Evolutionary conservation across 2,797 vertebrate genomes (phyloP).

Genomic region (Eulemur mongoz): DNA sequence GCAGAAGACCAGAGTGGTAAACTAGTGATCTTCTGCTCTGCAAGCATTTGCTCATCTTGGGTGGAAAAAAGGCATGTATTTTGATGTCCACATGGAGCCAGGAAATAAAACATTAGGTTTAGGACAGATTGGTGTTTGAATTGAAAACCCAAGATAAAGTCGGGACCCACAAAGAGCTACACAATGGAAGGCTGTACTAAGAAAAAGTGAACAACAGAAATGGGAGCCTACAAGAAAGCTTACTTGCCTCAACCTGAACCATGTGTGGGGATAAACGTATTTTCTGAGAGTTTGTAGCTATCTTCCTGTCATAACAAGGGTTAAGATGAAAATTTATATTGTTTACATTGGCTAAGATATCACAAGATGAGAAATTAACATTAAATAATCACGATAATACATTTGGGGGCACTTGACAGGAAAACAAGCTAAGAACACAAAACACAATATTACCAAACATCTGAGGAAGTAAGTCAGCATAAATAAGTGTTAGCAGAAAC

Average conservation of each 20-base stretch:
- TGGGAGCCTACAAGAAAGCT: not conserved
- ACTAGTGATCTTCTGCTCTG: not conserved
- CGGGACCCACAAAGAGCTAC: not conserved
- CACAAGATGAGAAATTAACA: not conserved
- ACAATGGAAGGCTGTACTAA: not conserved
- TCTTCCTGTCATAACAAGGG: not conserved
- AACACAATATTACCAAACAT: not conserved
- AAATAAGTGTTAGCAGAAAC: not conserved
- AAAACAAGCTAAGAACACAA: slow-evolving; percentile 6
- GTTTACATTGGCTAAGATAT: not conserved
- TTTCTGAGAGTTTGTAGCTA: not conserved
- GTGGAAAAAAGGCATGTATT: not conserved
- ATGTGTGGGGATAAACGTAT: not conserved
- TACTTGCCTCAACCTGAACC: not conserved
- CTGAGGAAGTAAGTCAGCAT: not conserved
- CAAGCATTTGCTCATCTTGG: not conserved
- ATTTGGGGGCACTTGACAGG: not conserved
- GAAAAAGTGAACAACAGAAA: not conserved
- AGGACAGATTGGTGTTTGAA: not conserved
- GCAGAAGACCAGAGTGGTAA: not conserved
- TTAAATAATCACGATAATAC: not conserved
- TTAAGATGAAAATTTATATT: not conserved
- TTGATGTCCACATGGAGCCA: not conserved
- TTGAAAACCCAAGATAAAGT: not conserved
- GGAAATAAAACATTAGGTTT: not conserved